Evolutionary conservation across 2,797 vertebrate genomes (phyloP), one percentile per base, ranked within the genome.

Genomic region (Melanogrammus aeglefinus): DNA sequence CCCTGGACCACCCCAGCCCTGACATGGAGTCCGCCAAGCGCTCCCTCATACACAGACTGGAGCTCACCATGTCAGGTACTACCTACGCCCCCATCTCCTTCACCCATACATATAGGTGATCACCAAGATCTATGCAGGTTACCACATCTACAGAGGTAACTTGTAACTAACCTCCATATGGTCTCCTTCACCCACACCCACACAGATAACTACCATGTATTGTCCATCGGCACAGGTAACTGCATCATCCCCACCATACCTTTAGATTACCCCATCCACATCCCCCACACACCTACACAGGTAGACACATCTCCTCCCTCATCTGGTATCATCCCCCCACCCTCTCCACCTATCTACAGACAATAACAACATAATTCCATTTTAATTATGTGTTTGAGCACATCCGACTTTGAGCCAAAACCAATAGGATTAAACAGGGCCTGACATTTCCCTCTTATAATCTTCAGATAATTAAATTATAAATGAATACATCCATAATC

Each of bases 11-110:
- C 89, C 98, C 97, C 80, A 97, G 96, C 86, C 97, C 98, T 85
- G 97, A 99, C 77, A 96, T 99, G 91, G 98, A 99, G 91, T 95
- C 96, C 82, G 98, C 97, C 92, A 99, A 98, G 89, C 98, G 97
- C 83, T 99, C 96, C 18, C 95, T 99, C 88, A 95, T 99, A 83
- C 97, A 99, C 92, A 95, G 96, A 81, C 95, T 99, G 90, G 98
- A 99, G 87, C 96, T 98, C 92, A 98, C 96, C 78, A 96, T 99
- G 96, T 97, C 96, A 70, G 96, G 98, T 99, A 94, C 5, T 99
- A 94, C 5, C 72, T 21, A 21, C 14, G 6, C 72, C 9, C 10
- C 44, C 44, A 47, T 16, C 41, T 44, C 12, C 12, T 44, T 44
- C 41, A 44, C 41, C 41, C 41, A 44, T 44, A 44, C 41, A 44